A percentile compares a stretch with the other conserved stretches of the same genome.
Conservation (phyloP, 1,140 invertebrate genomes). For the Cydia fagiglandana region DNA sequence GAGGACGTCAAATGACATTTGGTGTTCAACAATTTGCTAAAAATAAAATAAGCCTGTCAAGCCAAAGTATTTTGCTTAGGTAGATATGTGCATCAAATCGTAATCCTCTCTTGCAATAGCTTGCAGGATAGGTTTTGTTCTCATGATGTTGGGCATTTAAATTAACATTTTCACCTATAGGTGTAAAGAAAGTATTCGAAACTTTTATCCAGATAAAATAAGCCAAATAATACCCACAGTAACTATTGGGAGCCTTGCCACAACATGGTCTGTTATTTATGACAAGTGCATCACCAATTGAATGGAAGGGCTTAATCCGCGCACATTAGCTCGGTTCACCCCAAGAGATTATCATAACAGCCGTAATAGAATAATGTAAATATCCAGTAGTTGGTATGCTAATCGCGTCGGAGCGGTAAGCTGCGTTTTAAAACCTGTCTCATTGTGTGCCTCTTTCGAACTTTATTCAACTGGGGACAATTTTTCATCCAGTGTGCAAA, state of each 20-base stretch:
- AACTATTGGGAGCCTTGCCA: neutral
- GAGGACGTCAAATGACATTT: slow-evolving; percentile 55
- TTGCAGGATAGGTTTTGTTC: too few species aligned
- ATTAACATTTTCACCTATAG: neutral
- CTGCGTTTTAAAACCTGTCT: slow-evolving; percentile 60
- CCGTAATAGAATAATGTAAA: slow-evolving; percentile 75
- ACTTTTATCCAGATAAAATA: neutral
- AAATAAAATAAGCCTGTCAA: slow-evolving; percentile 15
- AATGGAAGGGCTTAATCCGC: slow-evolving; percentile 47
- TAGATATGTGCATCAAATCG: neutral
- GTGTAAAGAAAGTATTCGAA: too few species aligned
- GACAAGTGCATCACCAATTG: slow-evolving; percentile 30
- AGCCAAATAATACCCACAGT: neutral
- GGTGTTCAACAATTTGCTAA: slow-evolving; percentile 35
- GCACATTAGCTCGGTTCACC: slow-evolving; percentile 64
- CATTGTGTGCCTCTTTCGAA: slow-evolving; percentile 53
- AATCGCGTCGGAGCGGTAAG: slow-evolving; percentile 60
- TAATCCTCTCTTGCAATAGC: neutral
- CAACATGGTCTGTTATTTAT: slow-evolving; percentile 25
- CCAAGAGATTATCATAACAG: slow-evolving; percentile 70
- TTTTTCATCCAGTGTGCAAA: slow-evolving; percentile 70
- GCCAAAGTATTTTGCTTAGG: neutral
- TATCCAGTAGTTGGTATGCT: slow-evolving; percentile 57
- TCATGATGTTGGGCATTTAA: too few species aligned
- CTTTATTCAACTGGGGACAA: slow-evolving; percentile 54